Conservation (phyloP, 1,140 invertebrate species). For the Caenorhabditis latens region DNA sequence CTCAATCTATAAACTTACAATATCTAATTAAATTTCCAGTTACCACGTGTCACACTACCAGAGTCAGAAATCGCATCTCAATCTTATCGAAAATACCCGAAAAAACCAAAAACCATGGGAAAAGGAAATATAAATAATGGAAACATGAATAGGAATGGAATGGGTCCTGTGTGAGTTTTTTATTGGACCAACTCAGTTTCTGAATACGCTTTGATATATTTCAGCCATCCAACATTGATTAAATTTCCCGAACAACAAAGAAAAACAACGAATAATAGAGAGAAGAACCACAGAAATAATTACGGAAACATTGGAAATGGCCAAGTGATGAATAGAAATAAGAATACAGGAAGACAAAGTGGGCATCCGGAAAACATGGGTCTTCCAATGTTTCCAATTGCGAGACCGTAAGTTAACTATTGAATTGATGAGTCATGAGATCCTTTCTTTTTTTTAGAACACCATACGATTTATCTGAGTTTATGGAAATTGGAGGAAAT, state of each 20-base stretch:
- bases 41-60: conserved; percentile 37
- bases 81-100: conserved; percentile 45
- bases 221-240: conserved; percentile 46
- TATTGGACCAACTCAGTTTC: background rate
- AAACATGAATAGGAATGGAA: background rate
- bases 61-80: conserved; percentile 31
- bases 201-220: background rate
- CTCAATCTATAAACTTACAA: background rate
- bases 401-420: background rate
- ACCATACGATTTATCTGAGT: background rate
- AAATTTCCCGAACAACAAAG: conserved; percentile 1
- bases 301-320: conserved; percentile 33
- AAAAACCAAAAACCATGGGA: background rate
- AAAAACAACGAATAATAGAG: background rate
- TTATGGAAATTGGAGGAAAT: conserved; percentile 1
- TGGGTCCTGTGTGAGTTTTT: conserved; percentile 18
- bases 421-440: background rate
- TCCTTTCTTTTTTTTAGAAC: background rate
- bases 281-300: background rate
- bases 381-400: conserved; percentile 29
- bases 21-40: conserved; percentile 7
- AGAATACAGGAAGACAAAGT: conserved; percentile 14
- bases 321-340: background rate
- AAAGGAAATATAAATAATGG: background rate
- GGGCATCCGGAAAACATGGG: conserved; percentile 28